Conservation (phyloP, 2,113 vertebrate genomes). For the Promerops cafer region DNA sequence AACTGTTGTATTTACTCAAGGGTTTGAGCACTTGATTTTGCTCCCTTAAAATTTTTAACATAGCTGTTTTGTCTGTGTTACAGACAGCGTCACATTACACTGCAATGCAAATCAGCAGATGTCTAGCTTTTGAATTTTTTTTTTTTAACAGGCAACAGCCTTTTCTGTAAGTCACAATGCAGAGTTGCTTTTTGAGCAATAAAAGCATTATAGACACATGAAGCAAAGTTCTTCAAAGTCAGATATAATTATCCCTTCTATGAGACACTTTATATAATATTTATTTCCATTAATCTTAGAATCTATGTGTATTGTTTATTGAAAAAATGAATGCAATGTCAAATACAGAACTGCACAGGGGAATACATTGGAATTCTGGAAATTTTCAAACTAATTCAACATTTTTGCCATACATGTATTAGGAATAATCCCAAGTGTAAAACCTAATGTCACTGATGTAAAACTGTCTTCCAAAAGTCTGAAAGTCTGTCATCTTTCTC, state of each 20-base stretch:
- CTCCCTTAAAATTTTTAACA: background rate
- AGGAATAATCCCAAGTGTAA: conserved; percentile 62
- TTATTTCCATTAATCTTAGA: conserved; percentile 60
- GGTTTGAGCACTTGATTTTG: background rate
- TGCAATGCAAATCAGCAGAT: background rate
- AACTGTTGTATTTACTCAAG: background rate
- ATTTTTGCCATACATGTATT: conserved; percentile 74
- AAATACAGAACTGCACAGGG: conserved; percentile 42
- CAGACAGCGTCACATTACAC: background rate
- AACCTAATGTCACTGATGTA: conserved; percentile 70
- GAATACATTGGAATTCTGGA: conserved; percentile 70
- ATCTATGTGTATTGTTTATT: conserved; percentile 59
- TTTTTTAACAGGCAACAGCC: background rate
- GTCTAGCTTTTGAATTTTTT: background rate
- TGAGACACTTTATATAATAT: conserved; percentile 30
- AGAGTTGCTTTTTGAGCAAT: background rate
- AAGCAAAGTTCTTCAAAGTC: conserved; percentile 44
- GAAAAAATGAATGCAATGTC: conserved; percentile 69
- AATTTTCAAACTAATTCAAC: conserved; percentile 69
- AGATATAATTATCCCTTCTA: background rate
- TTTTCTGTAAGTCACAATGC: background rate
- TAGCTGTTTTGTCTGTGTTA: background rate
- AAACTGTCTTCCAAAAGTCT: conserved; percentile 69
- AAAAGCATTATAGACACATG: background rate
- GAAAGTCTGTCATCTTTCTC: conserved; percentile 80